These are phyloP conservation scores for Conus betulinus DNA, from an alignment of 1,140 invertebrate genomes.

Conservation along the genomic window DNA sequence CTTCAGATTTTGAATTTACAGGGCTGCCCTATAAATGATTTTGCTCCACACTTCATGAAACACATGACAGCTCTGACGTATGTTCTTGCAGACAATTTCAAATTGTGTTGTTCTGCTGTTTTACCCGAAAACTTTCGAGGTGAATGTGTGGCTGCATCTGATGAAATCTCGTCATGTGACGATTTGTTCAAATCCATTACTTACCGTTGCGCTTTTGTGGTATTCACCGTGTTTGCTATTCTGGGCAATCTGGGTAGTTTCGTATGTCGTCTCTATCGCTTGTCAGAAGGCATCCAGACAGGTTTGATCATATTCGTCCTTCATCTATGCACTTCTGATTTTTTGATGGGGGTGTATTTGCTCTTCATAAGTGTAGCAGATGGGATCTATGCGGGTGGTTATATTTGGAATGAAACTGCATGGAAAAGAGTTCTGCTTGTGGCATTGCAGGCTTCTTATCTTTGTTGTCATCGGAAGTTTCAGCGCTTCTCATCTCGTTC, in stretches of 20 bases:
- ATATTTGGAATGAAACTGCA: neutral
- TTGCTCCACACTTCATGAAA: neutral
- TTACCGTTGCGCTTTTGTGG: neutral
- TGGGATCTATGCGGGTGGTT: neutral
- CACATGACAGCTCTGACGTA: neutral
- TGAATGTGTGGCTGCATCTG: neutral
- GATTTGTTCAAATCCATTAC: neutral
- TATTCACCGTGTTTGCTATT: neutral
- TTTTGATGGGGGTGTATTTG: constrained; percentile 14
- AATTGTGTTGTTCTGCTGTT: neutral
- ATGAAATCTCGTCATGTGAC: constrained; percentile 14
- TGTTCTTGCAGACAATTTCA: constrained; percentile 14
- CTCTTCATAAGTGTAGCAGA: neutral
- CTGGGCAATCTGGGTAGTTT: neutral
- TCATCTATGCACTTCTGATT: constrained; percentile 1
- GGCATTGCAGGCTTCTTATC: neutral
- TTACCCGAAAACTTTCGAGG: neutral
- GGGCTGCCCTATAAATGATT: neutral
- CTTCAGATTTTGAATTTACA: neutral
- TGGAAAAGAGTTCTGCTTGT: neutral
- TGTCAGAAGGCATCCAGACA: neutral
- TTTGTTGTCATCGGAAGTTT: neutral
- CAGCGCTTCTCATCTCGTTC: neutral
- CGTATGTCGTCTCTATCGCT: neutral
- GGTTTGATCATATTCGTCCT: constrained; percentile 8